Percentiles rank a stretch among this genome's conserved stretches.
Conservation (phyloP, 2,888 invertebrate species). For the Ametastegia equiseti region DNA sequence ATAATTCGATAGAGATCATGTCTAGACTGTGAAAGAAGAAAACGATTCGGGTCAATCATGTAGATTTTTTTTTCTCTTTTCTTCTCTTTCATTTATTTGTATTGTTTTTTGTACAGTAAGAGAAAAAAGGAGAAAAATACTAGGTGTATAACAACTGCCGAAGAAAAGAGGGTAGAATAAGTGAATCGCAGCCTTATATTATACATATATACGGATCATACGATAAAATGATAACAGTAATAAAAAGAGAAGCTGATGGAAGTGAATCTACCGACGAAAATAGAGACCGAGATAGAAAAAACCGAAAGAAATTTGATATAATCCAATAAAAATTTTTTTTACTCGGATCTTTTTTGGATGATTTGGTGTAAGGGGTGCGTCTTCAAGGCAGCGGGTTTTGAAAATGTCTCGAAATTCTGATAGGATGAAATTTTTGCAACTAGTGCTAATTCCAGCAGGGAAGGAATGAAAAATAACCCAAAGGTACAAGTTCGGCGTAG, state of each 20-base stretch:
- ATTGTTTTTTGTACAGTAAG: neutral
- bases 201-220: no score
- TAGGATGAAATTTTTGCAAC: neutral
- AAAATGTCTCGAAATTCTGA: neutral
- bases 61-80: neutral
- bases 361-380: no score
- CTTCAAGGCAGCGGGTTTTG: neutral
- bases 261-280: neutral
- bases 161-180: neutral
- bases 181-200: neutral
- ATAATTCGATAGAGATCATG: neutral
- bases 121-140: neutral
- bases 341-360: no score
- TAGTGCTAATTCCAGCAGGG: no score
- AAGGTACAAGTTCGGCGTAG: no score
- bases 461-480: no score
- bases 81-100: neutral
- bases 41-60: neutral
- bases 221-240: neutral
- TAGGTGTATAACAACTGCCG: neutral
- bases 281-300: neutral
- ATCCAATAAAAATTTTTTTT: no score
- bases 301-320: neutral
- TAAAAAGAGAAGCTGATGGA: neutral
- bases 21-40: conserved; percentile 3